These are phyloP conservation scores for Sorex fumeus DNA, from an alignment of 2,113 vertebrate species.

Conservation along the genomic window DNA sequence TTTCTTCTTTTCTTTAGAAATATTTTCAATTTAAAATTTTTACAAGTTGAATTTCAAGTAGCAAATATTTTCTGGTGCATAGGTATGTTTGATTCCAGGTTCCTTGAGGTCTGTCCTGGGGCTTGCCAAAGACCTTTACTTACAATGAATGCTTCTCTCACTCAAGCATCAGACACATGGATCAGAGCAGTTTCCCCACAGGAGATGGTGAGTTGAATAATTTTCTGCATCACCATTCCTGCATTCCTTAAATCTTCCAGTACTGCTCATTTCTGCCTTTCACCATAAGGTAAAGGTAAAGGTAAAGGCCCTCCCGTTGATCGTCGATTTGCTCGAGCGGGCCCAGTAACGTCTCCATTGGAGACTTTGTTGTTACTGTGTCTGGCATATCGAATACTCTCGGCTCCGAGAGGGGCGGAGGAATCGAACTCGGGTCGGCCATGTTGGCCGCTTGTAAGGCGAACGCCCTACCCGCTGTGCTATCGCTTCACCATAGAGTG, in stretches of 20 bases:
- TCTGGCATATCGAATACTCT: too few relatives aligned
- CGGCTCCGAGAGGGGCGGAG: too few relatives aligned
- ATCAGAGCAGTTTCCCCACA: background rate
- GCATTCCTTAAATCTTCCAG: constrained; percentile 3
- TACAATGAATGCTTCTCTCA: background rate
- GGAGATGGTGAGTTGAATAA: background rate
- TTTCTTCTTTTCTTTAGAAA: too few relatives aligned
- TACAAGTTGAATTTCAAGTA: background rate
- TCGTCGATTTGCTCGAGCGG: too few relatives aligned
- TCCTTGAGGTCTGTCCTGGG: background rate
- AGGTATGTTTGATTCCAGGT: background rate
- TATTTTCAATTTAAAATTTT: too few relatives aligned
- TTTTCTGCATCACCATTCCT: background rate
- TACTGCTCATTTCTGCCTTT: background rate
- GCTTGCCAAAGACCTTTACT: background rate
- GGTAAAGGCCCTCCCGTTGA: too few relatives aligned
- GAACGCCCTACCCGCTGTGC: too few relatives aligned
- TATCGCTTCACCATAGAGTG: too few relatives aligned
- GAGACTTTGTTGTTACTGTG: too few relatives aligned
- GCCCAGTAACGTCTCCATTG: too few relatives aligned
- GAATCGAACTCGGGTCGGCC: too few relatives aligned
- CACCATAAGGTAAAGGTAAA: background rate
- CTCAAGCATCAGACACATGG: background rate
- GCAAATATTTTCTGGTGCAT: background rate
- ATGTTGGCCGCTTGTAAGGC: too few relatives aligned